These are phyloP conservation scores for Troglohyphantes excavatus DNA, from an alignment of 2,888 invertebrate species.

Conservation along the genomic window DNA sequence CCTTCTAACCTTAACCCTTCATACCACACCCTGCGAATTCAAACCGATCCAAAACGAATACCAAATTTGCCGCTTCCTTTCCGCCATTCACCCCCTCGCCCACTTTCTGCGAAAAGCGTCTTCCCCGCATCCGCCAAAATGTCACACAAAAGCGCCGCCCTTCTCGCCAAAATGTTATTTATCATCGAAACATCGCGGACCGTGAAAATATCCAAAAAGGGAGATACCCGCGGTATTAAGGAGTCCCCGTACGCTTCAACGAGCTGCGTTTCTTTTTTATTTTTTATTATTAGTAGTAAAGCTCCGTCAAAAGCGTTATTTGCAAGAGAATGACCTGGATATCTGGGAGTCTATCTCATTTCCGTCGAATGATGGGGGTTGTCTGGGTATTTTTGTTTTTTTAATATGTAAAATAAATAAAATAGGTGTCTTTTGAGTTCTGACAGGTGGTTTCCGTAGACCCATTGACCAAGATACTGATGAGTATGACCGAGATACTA, in stretches of 20 bases:
- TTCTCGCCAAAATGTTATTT: constrained; percentile 1
- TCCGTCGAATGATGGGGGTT: constrained; percentile 58
- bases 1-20: too few species aligned
- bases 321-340: constrained; percentile 54
- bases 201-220: constrained; percentile 22
- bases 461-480: too few species aligned
- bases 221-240: constrained; percentile 63
- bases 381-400: not conserved
- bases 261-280: not conserved
- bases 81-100: too few species aligned
- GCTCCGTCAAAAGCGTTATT: constrained; percentile 47
- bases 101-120: not conserved
- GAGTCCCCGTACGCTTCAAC: constrained; percentile 45
- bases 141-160: not conserved
- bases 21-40: too few species aligned
- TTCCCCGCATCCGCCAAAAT: not conserved
- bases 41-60: too few species aligned
- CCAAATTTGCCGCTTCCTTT: too few species aligned
- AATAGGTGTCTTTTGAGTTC: not conserved
- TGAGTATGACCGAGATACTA: too few species aligned
- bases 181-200: constrained; percentile 46
- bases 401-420: not conserved
- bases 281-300: too few species aligned
- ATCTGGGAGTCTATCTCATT: constrained; percentile 67
- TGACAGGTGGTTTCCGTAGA: not conserved